Evolutionary conservation across 1,140 invertebrate species (phyloP), one percentile per base, ranked within the genome.

Genomic region (Mylabris phalerata): DNA sequence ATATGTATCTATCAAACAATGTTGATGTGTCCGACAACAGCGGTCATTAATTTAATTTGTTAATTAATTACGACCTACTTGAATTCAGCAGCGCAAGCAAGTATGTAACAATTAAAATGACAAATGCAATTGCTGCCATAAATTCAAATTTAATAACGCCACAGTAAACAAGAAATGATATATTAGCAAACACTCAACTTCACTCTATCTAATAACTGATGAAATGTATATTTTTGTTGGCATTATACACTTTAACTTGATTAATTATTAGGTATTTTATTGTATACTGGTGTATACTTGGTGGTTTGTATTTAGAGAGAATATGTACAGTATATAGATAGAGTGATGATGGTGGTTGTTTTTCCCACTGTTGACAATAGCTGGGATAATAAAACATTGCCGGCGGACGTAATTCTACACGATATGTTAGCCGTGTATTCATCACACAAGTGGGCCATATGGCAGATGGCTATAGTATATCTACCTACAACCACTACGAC

Each of bases 71-170:
- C 61, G 50, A 52, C 48, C 61, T 50, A 65, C 61, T 65, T 65
- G 59, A 65, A 65, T 67, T 63, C 50, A 61, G 58, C 63, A 49
- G 57, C 61, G 59, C 61, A 61, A 65, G 63, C 66, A 65, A 67
- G 66, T 67, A 65, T 68, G 64, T 62, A 68, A 68, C 66, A 68
- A 65, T 68, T 66, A 64, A 66, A 68, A 66, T 66, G 66, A 68
- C 66, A 66, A 68, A 68, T 66, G 63, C 66, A 66, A 68, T 68
- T 64, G 57, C 62, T 45, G 50, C 47, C 62, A 68, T 68, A 68
- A 68, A 68, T 68, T 59, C 50, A 51, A 62, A 64, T 68, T 68
- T 68, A 66, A 68, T 68, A 68, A 59, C 57, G 60, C 57, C 51
- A 57, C 43, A 60, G 58, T 62, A 60, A 64, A 61, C 61, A 66